Conservation (phyloP, 2,888 invertebrate species). For the Idaea biselata region DNA sequence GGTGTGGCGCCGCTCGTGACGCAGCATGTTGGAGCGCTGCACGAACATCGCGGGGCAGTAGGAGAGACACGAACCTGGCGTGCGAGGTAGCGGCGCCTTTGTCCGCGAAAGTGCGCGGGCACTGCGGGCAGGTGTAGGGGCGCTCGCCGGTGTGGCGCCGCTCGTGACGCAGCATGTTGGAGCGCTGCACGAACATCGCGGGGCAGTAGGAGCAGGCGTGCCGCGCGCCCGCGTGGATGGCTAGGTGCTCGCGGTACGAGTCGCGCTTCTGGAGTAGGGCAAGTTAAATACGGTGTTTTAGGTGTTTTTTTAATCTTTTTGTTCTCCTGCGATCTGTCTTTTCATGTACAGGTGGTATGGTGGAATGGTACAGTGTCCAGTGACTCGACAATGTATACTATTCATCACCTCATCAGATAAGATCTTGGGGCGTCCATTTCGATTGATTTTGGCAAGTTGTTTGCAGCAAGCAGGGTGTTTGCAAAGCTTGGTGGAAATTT, state of each 20-base stretch:
- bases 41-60: slow-evolving; percentile 82
- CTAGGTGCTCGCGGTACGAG: slow-evolving; percentile 79
- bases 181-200: slow-evolving; percentile 81
- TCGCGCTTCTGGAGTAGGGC: slow-evolving; percentile 77
- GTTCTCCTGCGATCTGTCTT: too few species aligned
- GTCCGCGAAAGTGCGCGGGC: slow-evolving; percentile 77
- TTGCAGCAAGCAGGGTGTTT: too few species aligned
- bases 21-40: slow-evolving; percentile 79
- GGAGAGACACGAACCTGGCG: slow-evolving; percentile 44
- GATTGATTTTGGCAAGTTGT: too few species aligned
- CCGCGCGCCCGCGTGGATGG: slow-evolving; percentile 80
- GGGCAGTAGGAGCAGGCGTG: slow-evolving; percentile 82
- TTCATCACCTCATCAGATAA: too few species aligned
- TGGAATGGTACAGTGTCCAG: too few species aligned
- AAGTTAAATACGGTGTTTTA: too few species aligned
- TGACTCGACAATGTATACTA: too few species aligned
- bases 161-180: slow-evolving; percentile 80
- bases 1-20: slow-evolving; percentile 80
- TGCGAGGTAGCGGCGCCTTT: slow-evolving; percentile 81
- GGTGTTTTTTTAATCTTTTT: too few species aligned
- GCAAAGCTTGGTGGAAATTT: too few species aligned
- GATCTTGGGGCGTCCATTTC: too few species aligned
- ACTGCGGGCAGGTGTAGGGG: slow-evolving; percentile 78
- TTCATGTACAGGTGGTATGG: too few species aligned
- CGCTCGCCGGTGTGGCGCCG: slow-evolving; percentile 80